Base-by-base conservation (phyloP, 2,113 vertebrate genomes). In the Xenopus laevis region DNA sequence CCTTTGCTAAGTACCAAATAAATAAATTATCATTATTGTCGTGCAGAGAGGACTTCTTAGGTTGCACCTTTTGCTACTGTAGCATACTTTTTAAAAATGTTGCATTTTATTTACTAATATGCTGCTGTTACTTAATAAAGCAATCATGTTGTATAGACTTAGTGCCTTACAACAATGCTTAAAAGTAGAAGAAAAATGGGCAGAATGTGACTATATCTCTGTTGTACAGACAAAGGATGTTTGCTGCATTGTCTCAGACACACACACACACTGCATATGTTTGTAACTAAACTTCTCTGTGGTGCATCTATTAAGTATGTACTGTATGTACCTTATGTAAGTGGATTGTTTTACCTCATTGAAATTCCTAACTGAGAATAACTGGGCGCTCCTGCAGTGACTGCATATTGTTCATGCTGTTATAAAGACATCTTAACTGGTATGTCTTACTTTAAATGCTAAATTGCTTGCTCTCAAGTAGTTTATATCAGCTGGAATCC, bases 251-350 rank as follows among this genome's bases (percentile, higher is more conserved):
- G 1, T 40, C 33, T 40, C 33, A 40, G 33, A 16, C 53, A 40
- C 17, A 55, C 53, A 55, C 52, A 55, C 53, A 55, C 13, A 55
- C 53, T 55, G 53, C 53, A 55, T n/a, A 18, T 62, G 23, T 61
- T 63, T 77, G 60, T 64, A 64, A 70, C 66, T 77, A 70, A 77
- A 64, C 47, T 57, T 60, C 74, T 77, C 74, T 57, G 74, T 63
- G 67, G 74, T 70, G 6, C 47, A 46, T 77, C 74, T 70, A 77
- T 77, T 77, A 77, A 64, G 66, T 77, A 77, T 77, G 67, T n/a
- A n/a, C n/a, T n/a, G n/a, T 77, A 77, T 77, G 74, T 70, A 77
- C 59, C 74, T 77, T 77, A 62, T 77, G 74, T 70, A 77, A 77
- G 67, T 64, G 74, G 67, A 77, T 77, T 77, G 74, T 70, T 77